Evolutionary conservation across 2,113 vertebrate species (phyloP), one percentile per base, ranked within the genome.

Genomic region (Otis tarda): DNA sequence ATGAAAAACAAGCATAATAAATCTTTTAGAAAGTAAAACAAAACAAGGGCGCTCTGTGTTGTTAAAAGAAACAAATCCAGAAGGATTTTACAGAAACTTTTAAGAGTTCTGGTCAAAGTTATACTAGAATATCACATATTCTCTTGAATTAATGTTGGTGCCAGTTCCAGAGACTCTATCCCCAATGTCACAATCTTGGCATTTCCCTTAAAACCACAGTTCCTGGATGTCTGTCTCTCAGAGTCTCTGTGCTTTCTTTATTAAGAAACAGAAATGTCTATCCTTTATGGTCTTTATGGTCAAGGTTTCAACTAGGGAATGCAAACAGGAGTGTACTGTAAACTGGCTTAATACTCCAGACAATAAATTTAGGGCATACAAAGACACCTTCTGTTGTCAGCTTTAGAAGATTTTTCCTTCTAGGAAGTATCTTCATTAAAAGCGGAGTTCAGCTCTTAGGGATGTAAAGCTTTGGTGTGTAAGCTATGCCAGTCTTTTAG

Each of bases 11-110:
- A 95, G 88, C 83, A 89, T 43, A 86, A 78, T 93, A 93, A 95
- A 90, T 95, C 82, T 94, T 96, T 93, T 9, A 93, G 92, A 89
- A 92, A 93, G 92, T 90, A 89, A 94, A 97, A 95, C 85, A 96
- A 96, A 96, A 95, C 92, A 94, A 94, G 41, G 76, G 30, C 1
- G 0, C 83, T 64, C 88, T 93, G 69, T 92, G 79, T 81, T 91
- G 69, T 89, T 93, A 83, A 74, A 12, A 80, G 31, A 74, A 93
- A 93, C 43, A 95, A 95, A 93, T 77, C 61, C 71, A 94, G 80
- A 74, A 74, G 79, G 85, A 84, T 96, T 93, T 89, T 71, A 56
- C 47, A 68, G 39, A 86, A 86, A 92, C n/a, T 89, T 96, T 68
- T 64, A 60, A 41, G 35, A 83, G 52, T 81, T 90, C 60, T 96